Evolutionary conservation across 2,888 invertebrate genomes (phyloP), one percentile per base, ranked within the genome.

Genomic region (Athripsodes cinereus): DNA sequence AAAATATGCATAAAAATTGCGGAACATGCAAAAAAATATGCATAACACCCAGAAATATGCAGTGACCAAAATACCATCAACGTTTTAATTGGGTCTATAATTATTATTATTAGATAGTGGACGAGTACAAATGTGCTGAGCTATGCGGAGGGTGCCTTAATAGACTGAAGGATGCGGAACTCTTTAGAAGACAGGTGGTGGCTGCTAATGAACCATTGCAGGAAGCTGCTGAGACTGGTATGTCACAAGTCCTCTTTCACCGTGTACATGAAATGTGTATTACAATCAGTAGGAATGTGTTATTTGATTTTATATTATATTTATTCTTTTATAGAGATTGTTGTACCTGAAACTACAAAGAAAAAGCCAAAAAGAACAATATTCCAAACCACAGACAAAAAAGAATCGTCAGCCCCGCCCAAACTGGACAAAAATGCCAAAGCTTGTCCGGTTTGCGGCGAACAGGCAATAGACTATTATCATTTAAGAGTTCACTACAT

Each of bases 51-150:
- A n/a, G n/a, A n/a, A n/a, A n/a, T n/a, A n/a, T n/a, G n/a, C n/a
- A n/a, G n/a, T n/a, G n/a, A n/a, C n/a, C n/a, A n/a, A n/a, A n/a
- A n/a, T n/a, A n/a, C n/a, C n/a, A n/a, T n/a, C n/a, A n/a, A n/a
- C n/a, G n/a, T n/a, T n/a, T n/a, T n/a, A n/a, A n/a, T n/a, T n/a
- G n/a, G n/a, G n/a, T n/a, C n/a, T n/a, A n/a, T n/a, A n/a, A n/a
- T n/a, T n/a, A n/a, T n/a, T n/a, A n/a, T n/a, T n/a, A n/a, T 18
- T 16, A 55, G 55, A 55, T 55, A 18, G 22, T 55, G 1, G 55
- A 55, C n/a, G 44, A 55, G 6, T 49, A 50, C 22, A 55, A 44
- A 40, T 13, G 13, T 8, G 55, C 50, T 11, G 55, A 55, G 50
- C 19, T 55, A 2, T 55, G 55, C 26, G 50, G 19, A 6, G 6